Evolutionary conservation across 2,113 vertebrate species (phyloP), one percentile per base, ranked within the genome.

Genomic region (Actenoides hombroni): DNA sequence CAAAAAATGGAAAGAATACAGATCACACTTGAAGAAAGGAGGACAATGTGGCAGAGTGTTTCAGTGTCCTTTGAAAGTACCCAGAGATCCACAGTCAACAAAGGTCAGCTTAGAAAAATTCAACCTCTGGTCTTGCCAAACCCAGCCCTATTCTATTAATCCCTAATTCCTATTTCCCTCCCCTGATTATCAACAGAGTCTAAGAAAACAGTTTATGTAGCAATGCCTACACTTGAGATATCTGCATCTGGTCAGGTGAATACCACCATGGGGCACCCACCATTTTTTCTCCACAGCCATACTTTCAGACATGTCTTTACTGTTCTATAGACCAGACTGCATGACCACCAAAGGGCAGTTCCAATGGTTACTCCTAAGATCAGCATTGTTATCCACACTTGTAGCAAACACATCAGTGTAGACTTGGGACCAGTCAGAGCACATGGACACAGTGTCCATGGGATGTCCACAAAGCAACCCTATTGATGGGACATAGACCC

Each of bases 401-500:
- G 20, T 2, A 51, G 48, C 18, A 69, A 63, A 82, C 23, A 35
- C 2, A 6, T 7, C 35, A 73, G n/a, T 17, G 60, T 3, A 40
- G 48, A 12, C 16, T n/a, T 10, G 25, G 33, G 28, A 74, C 40
- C 7, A 74, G 53, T 13, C 17, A 39, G 17, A 87, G 9, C 4
- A 40, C 3, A 48, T 5, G 28, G 28, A 69, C 33, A 68, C 25
- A 6, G 11, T 44, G 33, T 28, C 51, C 71, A 44, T 5, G 14
- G 4, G 8, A 51, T 51, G 26, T 8, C 46, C 60, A 39, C 14
- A 68, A 46, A 44, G 9, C 7, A 51, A 59, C 4, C 3, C 15
- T n/a, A 11, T 1, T 9, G 24, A 54, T 31, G 21, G 42, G 28
- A 82, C n/a, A 35, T 0, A 0, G 49, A 78, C 10, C 4, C 35